Evolutionary conservation across 1,140 invertebrate species (phyloP), one percentile per base, ranked within the genome.

Genomic region (Eupristina koningsbergeri): DNA sequence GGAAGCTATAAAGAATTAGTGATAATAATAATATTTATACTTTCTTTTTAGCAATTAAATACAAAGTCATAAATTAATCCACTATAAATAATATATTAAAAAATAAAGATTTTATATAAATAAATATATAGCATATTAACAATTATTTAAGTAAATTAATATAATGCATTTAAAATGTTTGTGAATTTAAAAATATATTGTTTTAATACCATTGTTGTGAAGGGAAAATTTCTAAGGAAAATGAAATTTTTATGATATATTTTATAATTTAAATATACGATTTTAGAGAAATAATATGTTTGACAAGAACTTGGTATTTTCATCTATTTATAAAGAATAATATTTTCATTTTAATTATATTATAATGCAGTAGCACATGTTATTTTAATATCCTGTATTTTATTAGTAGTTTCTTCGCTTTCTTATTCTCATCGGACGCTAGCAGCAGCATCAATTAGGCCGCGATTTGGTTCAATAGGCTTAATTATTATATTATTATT

Each of bases 401-500:
- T 6, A 45, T 45, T 17, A 1, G 29, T 45, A 73, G 45, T 73
- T 29, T 19, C 39, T 8, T n/a, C 29, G 5, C 41, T 45, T 39
- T n/a, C 45, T 64, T 8, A 6, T 34, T 64, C 63, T 19, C 31
- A 34, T 8, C 34, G 19, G 2, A 9, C 22, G 19, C 26, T 9
- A 8, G 1, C 64, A 15, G 17, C 17, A 19, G 1, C 31, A 7
- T 36, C 9, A 61, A 34, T 77, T 53, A 22, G n/a, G 8, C 31
- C 9, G 39, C 8, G 29, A 64, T 45, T 79, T 15, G 39, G 61
- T 79, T 67, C 22, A 47, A 26, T 53, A 34, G n/a, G 9, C 53
- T 80, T 80, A 69, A 71, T 71, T 67, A 80, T 19, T 31, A 69
- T n/a, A n/a, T n/a, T n/a, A n/a, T n/a, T n/a, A n/a, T n/a, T n/a